Percentiles rank a stretch among this genome's conserved stretches.
Conservation (phyloP, 2,113 vertebrate genomes). For the Neotragus pygmaeus region DNA sequence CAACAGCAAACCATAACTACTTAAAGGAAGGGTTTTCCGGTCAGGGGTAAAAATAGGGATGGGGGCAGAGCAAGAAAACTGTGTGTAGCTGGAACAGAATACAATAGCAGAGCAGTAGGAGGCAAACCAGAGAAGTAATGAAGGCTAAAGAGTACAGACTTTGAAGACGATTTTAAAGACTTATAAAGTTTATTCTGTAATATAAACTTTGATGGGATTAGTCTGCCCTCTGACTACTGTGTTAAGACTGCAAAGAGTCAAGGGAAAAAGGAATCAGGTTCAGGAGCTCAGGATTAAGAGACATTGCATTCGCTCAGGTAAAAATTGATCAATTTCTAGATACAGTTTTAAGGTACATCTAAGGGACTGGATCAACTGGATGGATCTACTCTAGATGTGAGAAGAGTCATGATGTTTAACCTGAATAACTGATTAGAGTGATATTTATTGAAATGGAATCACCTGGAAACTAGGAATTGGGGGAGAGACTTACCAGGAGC, state of each 20-base stretch:
- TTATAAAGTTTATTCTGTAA: background rate
- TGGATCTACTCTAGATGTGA: background rate
- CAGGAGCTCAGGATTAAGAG: background rate
- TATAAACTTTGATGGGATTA: background rate
- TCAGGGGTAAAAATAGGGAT: background rate
- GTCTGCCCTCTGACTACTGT: background rate
- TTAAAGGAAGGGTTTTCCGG: background rate
- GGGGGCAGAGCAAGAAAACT: background rate
- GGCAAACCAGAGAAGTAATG: background rate
- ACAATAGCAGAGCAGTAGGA: background rate
- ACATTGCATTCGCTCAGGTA: background rate
- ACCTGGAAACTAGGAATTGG: background rate
- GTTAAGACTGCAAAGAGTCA: background rate
- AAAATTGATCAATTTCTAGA: background rate
- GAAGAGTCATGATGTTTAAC: background rate
- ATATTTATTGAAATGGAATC: background rate
- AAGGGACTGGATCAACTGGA: background rate
- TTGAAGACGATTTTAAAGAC: background rate
- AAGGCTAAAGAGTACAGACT: background rate
- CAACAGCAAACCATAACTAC: background rate
- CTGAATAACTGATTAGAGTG: background rate
- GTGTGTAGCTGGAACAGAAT: background rate
- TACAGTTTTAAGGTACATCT: background rate
- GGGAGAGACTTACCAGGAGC: background rate
- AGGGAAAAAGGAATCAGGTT: background rate